These are phyloP conservation scores for Drosophila crucigera DNA, from an alignment of 2,888 invertebrate genomes.

Conservation along the genomic window DNA sequence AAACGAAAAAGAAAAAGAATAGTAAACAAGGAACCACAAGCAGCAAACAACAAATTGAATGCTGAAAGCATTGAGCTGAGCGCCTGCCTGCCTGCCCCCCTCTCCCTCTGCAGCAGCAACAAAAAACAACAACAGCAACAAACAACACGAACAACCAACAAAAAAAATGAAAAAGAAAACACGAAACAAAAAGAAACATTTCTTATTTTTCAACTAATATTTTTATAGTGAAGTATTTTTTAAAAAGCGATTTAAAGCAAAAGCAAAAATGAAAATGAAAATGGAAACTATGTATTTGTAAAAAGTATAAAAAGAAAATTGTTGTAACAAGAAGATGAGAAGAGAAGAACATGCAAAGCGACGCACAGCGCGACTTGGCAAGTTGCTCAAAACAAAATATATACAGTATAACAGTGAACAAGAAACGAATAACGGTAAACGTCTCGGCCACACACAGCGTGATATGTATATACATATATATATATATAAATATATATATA, in stretches of 20 bases:
- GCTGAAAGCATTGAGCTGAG: conserved; percentile 60
- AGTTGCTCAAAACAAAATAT: conserved; percentile 62
- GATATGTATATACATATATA: conserved; percentile 70
- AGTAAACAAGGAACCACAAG: conserved; percentile 69
- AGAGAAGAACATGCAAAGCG: conserved; percentile 61
- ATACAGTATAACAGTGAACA: conserved; percentile 37
- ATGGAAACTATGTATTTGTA: conserved; percentile 54
- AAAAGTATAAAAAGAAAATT: conserved; percentile 51
- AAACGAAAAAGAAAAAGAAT: conserved; percentile 43
- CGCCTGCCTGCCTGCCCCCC: conserved; percentile 52
- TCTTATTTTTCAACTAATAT: conserved; percentile 78
- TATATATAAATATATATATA: conserved; percentile 46
- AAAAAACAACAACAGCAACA: conserved; percentile 21
- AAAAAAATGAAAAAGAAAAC: conserved; percentile 29
- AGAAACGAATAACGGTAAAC: conserved; percentile 41
- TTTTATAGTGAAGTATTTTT: conserved; percentile 76
- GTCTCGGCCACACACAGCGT: conserved; percentile 70
- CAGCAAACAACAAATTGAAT: conserved; percentile 41
- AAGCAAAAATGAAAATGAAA: conserved; percentile 20
- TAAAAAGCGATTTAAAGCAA: conserved; percentile 52
- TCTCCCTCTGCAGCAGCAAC: conserved; percentile 28
- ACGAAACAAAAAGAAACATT: conserved; percentile 45
- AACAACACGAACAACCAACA: conserved; percentile 14
- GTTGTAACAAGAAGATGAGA: conserved; percentile 40
- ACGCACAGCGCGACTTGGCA: conserved; percentile 74